These are phyloP conservation scores for Cephus rjabovi DNA, from an alignment of 2,888 invertebrate species.

Conservation along the genomic window DNA sequence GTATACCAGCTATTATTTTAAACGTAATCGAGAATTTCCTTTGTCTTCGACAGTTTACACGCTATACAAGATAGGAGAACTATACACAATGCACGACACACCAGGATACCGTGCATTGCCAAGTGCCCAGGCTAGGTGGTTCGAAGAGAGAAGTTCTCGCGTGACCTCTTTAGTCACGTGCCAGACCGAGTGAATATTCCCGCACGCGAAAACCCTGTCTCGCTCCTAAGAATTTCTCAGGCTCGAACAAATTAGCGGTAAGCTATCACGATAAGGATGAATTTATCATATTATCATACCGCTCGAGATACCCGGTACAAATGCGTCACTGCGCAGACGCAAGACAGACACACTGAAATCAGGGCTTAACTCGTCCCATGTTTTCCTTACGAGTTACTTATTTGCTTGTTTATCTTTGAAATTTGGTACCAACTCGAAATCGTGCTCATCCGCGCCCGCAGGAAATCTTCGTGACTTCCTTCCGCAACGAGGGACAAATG, in stretches of 20 bases:
- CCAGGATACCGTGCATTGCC: not conserved
- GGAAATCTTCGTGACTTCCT: conserved; percentile 30
- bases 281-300: not conserved
- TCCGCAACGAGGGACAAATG: conserved; percentile 31
- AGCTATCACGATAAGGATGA: not conserved
- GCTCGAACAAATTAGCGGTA: not conserved
- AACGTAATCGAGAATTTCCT: not conserved
- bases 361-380: not conserved
- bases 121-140: not conserved
- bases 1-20: not conserved
- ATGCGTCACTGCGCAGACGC: not conserved
- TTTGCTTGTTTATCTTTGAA: not conserved
- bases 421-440: not conserved
- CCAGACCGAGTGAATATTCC: not conserved
- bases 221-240: not conserved
- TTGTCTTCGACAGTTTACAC: not conserved
- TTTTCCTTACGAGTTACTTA: not conserved
- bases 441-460: conserved; percentile 6
- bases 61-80: not conserved
- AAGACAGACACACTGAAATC: too few relatives aligned
- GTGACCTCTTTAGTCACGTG: not conserved
- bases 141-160: not conserved
- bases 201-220: not conserved
- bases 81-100: not conserved
- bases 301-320: not conserved